Evolutionary conservation across 2,113 vertebrate species (phyloP), one percentile per base, ranked within the genome.

Genomic region (Microcebus tavaratra): DNA sequence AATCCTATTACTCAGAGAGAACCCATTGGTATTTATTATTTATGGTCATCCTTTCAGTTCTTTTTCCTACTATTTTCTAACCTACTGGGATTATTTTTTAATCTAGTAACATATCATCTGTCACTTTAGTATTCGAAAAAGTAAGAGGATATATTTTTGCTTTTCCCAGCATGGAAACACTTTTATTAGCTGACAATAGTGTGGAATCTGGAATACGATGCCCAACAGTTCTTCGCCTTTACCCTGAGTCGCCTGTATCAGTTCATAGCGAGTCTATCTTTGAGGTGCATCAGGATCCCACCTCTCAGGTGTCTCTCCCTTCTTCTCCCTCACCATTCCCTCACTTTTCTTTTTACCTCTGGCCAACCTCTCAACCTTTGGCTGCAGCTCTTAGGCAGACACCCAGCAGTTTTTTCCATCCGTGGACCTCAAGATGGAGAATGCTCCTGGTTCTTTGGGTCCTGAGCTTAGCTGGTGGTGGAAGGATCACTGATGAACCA

Each of bases 111-210:
- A 34, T 17, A 67, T n/a, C 13, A 79, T 14, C 67, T 88, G 17
- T 79, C 57, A 87, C 31, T 45, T 83, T 65, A 36, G 29, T 48
- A 7, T 53, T 68, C 83, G 34, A 25, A 72, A 96, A 84, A 53
- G 11, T 21, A 39, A 11, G 34, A 93, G 39, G 17, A 79, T 55
- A 5, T 2, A 15, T 63, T 42, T 42, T 48, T 65, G 14, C 31
- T 63, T 70, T 90, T 45, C 13, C 55, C 72, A 87, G 15, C 9
- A 72, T 59, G 21, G 15, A 88, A 79, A 6, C 11, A 88, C 72
- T 36, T 36, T 36, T 39, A 34, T 82, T 31, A 65, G 7, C 72
- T n/a, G 36, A 34, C 42, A 53, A 39, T 2, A 13, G 36, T 59
- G 11, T 12, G 25, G 15, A 27, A 3, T 45, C 45, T 10, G 0